These are phyloP conservation scores for Samia ricini DNA, from an alignment of 1,140 invertebrate species.

Conservation along the genomic window DNA sequence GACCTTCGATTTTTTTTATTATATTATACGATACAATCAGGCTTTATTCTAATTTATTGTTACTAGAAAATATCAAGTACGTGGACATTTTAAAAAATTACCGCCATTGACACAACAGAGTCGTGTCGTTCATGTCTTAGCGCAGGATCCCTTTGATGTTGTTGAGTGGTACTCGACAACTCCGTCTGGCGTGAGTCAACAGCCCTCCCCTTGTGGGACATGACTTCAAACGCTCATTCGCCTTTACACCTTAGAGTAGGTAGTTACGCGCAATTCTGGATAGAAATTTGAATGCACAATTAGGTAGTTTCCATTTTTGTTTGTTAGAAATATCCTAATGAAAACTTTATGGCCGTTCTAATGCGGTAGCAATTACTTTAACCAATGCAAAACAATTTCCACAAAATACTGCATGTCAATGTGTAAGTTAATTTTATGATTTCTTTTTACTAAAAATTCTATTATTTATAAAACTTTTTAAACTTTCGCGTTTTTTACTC, in stretches of 20 bases:
- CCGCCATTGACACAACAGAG: slow-evolving; percentile 2
- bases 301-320: not conserved
- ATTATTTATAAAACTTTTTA: too few relatives aligned
- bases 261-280: slow-evolving; percentile 17
- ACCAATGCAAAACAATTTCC: too few relatives aligned
- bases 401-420: too few relatives aligned
- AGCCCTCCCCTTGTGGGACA: slow-evolving; percentile 29
- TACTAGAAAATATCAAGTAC: not conserved
- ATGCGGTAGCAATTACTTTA: too few relatives aligned
- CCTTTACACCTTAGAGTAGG: slow-evolving; percentile 54
- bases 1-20: too few relatives aligned
- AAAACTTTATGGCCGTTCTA: not conserved
- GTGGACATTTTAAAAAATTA: slow-evolving; percentile 5
- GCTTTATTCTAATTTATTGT: not conserved
- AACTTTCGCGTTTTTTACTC: too few relatives aligned
- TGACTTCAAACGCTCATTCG: slow-evolving; percentile 49
- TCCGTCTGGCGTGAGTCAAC: slow-evolving; percentile 41
- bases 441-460: too few relatives aligned
- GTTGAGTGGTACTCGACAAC: slow-evolving; percentile 45
- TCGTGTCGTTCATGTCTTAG: slow-evolving; percentile 8
- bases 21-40: too few relatives aligned
- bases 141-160: slow-evolving; percentile 42
- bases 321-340: not conserved
- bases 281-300: slow-evolving; percentile 6
- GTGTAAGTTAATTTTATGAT: too few relatives aligned